Conservation (phyloP, 2,888 invertebrate species). For the Perdita meconis region DNA sequence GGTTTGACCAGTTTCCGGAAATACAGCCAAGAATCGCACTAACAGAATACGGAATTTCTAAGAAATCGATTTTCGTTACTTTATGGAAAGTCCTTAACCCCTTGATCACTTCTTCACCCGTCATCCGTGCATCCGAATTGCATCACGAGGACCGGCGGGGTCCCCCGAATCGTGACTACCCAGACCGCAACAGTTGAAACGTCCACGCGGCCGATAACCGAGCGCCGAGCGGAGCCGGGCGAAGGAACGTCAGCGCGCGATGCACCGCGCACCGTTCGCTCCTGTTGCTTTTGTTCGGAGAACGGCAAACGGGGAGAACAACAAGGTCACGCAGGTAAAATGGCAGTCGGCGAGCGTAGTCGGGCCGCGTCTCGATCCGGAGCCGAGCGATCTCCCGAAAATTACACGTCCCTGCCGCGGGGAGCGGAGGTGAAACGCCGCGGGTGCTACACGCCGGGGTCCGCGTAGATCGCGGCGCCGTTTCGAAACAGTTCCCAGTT, state of each 20-base stretch:
- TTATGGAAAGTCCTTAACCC: too few species aligned
- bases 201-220: neutral
- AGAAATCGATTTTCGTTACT: too few species aligned
- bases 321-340: conserved; percentile 78
- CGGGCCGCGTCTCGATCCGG: conserved; percentile 48
- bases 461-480: neutral
- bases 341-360: conserved; percentile 67
- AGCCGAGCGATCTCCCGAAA: conserved; percentile 20
- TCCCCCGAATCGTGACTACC: neutral
- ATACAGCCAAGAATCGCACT: too few species aligned
- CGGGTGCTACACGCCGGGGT: neutral
- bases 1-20: too few species aligned
- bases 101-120: too few species aligned
- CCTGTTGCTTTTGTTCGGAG: conserved; percentile 76
- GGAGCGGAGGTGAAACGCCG: neutral
- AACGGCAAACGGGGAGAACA: conserved; percentile 72
- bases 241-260: neutral
- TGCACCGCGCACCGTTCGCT: conserved; percentile 47
- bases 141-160: too few species aligned
- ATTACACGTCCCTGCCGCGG: conserved; percentile 9
- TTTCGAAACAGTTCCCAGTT: conserved; percentile 21
- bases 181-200: neutral
- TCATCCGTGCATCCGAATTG: too few species aligned
- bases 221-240: neutral
- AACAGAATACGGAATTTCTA: too few species aligned